Evolutionary conservation across 2,113 vertebrate genomes (phyloP).

Genomic region (Ammodytes dubius): DNA sequence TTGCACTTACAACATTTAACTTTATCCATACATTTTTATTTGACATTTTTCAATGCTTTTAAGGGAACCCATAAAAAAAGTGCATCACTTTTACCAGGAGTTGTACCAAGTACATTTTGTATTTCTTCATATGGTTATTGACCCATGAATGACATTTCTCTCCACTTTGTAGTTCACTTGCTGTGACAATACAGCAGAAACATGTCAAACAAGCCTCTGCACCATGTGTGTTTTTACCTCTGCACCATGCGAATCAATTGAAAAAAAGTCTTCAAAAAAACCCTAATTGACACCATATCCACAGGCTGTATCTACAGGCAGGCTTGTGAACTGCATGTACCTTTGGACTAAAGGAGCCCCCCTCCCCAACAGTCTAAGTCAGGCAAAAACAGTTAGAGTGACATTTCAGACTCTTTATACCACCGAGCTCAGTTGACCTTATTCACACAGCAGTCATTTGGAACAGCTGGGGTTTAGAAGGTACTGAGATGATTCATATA

Average conservation of each 20-base stretch:
- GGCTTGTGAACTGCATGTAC: conserved; percentile 60
- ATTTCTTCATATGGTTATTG: not conserved
- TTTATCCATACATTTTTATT: not conserved
- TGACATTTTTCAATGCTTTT: not conserved
- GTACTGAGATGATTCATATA: conserved; percentile 19
- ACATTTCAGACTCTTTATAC: conserved; percentile 62
- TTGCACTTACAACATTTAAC: not conserved
- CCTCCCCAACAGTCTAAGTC: conserved; percentile 49
- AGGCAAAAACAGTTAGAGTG: conserved; percentile 62
- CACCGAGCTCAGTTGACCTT: conserved; percentile 56
- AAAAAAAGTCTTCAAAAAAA: conserved; percentile 56
- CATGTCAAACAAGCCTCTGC: conserved; percentile 55
- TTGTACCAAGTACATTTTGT: not conserved
- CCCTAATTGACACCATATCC: conserved; percentile 67
- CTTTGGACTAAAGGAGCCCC: conserved; percentile 55
- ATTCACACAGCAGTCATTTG: conserved; percentile 61
- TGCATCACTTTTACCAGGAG: not conserved
- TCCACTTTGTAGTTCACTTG: conserved; percentile 31
- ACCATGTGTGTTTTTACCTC: conserved; percentile 40
- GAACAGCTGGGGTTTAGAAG: conserved; percentile 44
- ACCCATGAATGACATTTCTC: conserved; percentile 8
- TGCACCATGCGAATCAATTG: conserved; percentile 57
- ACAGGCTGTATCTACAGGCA: conserved; percentile 68
- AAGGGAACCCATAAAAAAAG: not conserved
- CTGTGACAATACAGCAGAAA: conserved; percentile 57